phyloP scores from a whole-genome alignment of 2,797 vertebrate genomes.

The Menidia menidia region DNA sequence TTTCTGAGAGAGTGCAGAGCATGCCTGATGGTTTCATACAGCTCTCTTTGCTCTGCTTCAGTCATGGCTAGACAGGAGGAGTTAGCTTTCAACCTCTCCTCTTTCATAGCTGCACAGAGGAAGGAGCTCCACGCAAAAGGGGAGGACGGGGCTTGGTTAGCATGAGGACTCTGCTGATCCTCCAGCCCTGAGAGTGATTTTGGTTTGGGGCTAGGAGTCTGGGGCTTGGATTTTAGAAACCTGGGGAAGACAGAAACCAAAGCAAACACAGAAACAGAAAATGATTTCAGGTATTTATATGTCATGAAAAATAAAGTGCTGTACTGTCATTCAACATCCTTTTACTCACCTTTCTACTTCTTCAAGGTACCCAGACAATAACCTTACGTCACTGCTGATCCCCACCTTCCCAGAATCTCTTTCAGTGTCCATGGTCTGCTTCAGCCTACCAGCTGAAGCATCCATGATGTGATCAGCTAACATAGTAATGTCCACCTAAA shows the following conservation, averaged over 20 bases:
- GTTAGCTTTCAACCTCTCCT: conserved; percentile 88
- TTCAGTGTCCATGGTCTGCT: conserved; percentile 87
- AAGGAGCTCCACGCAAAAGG: conserved; percentile 94
- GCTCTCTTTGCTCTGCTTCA: conserved; percentile 93
- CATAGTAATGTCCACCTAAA: conserved; percentile 94
- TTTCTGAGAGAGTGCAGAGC: conserved; percentile 97
- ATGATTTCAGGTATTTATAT: neutral
- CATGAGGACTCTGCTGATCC: conserved; percentile 86
- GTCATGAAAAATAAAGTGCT: neutral
- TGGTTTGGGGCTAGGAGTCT: conserved; percentile 88
- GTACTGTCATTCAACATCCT: neutral
- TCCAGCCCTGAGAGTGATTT: conserved; percentile 90
- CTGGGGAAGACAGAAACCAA: conserved; percentile 66
- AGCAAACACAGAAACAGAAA: neutral
- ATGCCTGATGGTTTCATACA: conserved; percentile 95
- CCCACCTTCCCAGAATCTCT: conserved; percentile 79
- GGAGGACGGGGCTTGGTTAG: conserved; percentile 88
- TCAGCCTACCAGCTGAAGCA: conserved; percentile 91
- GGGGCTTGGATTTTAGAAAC: conserved; percentile 88
- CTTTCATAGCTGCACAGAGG: conserved; percentile 92
- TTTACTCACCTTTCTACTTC: conserved; percentile 89
- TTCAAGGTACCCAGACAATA: conserved; percentile 95
- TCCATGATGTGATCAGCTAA: conserved; percentile 96
- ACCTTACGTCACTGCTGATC: conserved; percentile 91
- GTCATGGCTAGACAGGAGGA: conserved; percentile 94